Base-by-base conservation (phyloP, 2,888 invertebrate genomes). In the Hipparchia sbordonii region DNA sequence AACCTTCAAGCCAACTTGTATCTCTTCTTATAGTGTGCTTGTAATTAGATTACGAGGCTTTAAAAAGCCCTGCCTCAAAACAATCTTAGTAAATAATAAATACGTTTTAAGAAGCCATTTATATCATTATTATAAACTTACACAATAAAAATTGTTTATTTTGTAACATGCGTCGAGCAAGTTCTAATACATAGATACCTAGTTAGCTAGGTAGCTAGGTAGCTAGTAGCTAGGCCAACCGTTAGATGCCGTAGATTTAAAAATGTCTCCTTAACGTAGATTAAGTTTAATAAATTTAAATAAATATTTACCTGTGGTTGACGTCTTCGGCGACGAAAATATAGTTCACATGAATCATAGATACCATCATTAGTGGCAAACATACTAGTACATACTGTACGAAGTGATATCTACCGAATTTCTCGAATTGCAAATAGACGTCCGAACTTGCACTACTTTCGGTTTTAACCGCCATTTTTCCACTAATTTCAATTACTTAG, bases 271-370 rank as follows among this genome's bases (percentile, higher is more conserved):
- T 57, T 8, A 57, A 57, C 6, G 56, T 56, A 57, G 8, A 13
- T 57, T 57, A 2, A 57, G 13, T 57, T 0, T 0, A 8, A 57
- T 8, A 13, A 56, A 56, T n/a, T 13, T 1, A 57, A 23, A 12
- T 13, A n/a, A 13, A 61, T 60, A 69, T 12, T 82, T 82, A 89
- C 90, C 91, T 88, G 79, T 88, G 87, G 66, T 85, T 81, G 51
- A 86, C 81, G 77, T 88, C 84, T 81, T 89, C 88, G 46, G 91
- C 89, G 61, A 90, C 89, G 79, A 91, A 90, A 69, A 90, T 84
- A 79, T 89, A 91, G 77, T 91, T 91, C n/a, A 89, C 87, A 74
- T 89, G 87, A 61, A 87, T 85, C 90, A 91, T 91, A 3, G 90
- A 85, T 51, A 89, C 85, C 81, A 87, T 83, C 72, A 87, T 77